Conservation (phyloP, 2,888 invertebrate species). For the Oscheius sp. region DNA sequence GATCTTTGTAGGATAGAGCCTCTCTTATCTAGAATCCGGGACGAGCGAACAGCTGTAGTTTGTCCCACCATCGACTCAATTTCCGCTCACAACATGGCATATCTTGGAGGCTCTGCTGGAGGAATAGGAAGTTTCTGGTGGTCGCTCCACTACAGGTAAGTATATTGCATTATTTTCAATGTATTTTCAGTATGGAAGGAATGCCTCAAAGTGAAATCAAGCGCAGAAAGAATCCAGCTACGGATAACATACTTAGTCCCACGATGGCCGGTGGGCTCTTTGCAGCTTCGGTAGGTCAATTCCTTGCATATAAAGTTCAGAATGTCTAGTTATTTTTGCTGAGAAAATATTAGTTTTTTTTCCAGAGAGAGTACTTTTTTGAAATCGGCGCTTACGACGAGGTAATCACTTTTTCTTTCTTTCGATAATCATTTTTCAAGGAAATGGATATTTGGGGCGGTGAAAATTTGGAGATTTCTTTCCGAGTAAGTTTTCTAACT, state of each 20-base stretch:
- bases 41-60: slow-evolving; percentile 83
- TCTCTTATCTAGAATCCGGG: slow-evolving; percentile 85
- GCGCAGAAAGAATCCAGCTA: slow-evolving; percentile 76
- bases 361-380: slow-evolving; percentile 90
- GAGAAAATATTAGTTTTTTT: no score
- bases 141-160: slow-evolving; percentile 76
- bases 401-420: slow-evolving; percentile 75
- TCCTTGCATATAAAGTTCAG: no score
- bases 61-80: slow-evolving; percentile 95
- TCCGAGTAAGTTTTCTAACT: slow-evolving; percentile 79
- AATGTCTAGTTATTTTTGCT: no score
- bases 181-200: slow-evolving; percentile 79
- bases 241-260: slow-evolving; percentile 79
- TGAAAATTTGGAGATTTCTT: slow-evolving; percentile 96
- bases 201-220: slow-evolving; percentile 80
- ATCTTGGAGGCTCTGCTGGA: slow-evolving; percentile 75
- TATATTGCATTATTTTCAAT: no score
- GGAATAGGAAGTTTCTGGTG: slow-evolving; percentile 75
- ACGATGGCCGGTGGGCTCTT: slow-evolving; percentile 97
- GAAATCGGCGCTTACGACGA: slow-evolving; percentile 85
- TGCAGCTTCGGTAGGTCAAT: slow-evolving; percentile 79
- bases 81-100: slow-evolving; percentile 83
- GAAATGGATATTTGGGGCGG: slow-evolving; percentile 94
- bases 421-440: background rate
- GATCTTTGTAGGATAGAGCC: slow-evolving; percentile 83